phyloP scores from a whole-genome alignment of 2,113 vertebrate genomes.

The Zapornia atra region DNA sequence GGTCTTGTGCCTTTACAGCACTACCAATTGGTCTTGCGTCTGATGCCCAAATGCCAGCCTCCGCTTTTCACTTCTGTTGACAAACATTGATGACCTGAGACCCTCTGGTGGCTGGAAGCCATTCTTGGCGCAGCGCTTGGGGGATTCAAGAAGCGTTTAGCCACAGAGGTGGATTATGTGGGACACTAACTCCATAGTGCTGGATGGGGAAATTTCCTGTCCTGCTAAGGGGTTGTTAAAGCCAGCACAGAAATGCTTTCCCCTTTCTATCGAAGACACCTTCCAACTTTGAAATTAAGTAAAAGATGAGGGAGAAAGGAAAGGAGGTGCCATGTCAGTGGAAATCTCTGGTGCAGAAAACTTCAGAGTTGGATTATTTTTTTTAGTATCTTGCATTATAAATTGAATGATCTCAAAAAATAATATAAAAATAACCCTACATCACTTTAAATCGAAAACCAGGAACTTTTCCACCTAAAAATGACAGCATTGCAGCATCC shows the following conservation, averaged over 20 bases:
- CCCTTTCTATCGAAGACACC: not conserved
- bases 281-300: not conserved
- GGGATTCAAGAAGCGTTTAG: not conserved
- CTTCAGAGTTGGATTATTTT: not conserved
- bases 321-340: not conserved
- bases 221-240: not conserved
- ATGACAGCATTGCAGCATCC: not conserved
- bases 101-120: accelerated
- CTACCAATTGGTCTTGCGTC: not conserved
- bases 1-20: not conserved
- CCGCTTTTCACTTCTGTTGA: not conserved
- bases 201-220: not conserved
- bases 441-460: not conserved
- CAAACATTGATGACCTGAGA: not conserved
- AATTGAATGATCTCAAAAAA: not conserved
- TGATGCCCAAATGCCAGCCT: not conserved
- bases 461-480: not conserved
- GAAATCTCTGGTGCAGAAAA: not conserved
- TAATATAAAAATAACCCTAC: not conserved
- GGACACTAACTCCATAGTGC: not conserved
- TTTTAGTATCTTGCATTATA: not conserved
- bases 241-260: not conserved
- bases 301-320: not conserved
- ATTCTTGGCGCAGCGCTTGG: accelerated
- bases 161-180: not conserved